These are phyloP conservation scores for Lagenorhynchus albirostris DNA, from an alignment of 2,113 vertebrate genomes.

Conservation along the genomic window DNA sequence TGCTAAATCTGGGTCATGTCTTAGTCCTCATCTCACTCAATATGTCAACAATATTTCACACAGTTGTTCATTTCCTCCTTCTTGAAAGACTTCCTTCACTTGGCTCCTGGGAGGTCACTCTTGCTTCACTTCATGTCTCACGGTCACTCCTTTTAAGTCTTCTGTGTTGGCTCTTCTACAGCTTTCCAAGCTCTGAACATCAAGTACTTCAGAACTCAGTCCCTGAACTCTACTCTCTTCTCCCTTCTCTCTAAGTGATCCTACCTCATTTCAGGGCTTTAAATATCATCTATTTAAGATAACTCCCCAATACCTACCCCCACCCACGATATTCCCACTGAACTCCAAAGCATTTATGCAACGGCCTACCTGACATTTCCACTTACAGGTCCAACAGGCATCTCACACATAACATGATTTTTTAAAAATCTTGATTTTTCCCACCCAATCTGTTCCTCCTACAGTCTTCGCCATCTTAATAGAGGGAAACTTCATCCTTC, in stretches of 20 bases:
- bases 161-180: background rate
- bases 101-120: background rate
- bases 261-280: background rate
- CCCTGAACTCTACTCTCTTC: background rate
- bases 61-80: conserved; percentile 39
- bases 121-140: conserved; percentile 33
- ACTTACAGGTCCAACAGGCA: background rate
- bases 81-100: conserved; percentile 34
- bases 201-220: background rate
- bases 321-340: background rate
- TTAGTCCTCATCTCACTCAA: conserved; percentile 27
- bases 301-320: background rate
- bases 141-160: background rate
- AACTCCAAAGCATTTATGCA: background rate
- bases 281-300: background rate
- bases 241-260: background rate
- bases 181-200: background rate
- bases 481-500: background rate
- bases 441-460: background rate
- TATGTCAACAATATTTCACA: conserved; percentile 11
- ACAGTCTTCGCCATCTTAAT: background rate
- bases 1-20: background rate
- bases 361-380: background rate
- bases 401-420: background rate
- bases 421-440: background rate